Base-by-base conservation (phyloP, 2,888 invertebrate species). In the Drosophila falleni region DNA sequence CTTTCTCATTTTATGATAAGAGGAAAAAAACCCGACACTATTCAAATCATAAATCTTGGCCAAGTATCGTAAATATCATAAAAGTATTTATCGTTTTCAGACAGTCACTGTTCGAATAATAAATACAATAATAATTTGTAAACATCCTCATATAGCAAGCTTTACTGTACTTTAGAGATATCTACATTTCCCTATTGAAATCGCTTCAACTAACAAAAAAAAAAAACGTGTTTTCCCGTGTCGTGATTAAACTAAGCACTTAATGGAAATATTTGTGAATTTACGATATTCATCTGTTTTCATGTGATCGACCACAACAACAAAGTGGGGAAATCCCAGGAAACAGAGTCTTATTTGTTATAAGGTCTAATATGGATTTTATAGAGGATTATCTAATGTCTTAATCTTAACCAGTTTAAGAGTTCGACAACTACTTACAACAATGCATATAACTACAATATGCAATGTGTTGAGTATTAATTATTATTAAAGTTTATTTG, bases 111-210 rank as follows among this genome's bases (percentile, higher is more conserved):
- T 8, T n/a, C 11, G 5, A 15, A 6, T 16, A 13, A 39, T 5
- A 15, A 13, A 39, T 5, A 15, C 13, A 13, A 39, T 5, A 15
- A 26, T 37, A 23, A 13, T 31, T 9, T 13, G n/a, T 29, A 41
- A 10, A 13, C 8, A 15, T 2, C 29, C 47, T 8, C 50, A 31
- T 11, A 16, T 9, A 9, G 2, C 42, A 58, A n/a, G 58, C 54
- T 68, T 58, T 50, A 62, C 59, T 58, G 56, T 67, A 50, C 26
- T 29, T 29, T 4, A 15, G 8, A 54, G 29, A 37, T 23, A 15
- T 23, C 0, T 15, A 9, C 0, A 16, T 39, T 15, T 39, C 23
- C 44, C 23, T 33, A 58, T 37, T 29, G 10, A 9, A 16, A 13
- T 26, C 6, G 29, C 39, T 5, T 11, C 23, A 16, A 29, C 11